Base-by-base conservation (phyloP, 2,888 invertebrate species). In the Muschampia plurimacula region DNA sequence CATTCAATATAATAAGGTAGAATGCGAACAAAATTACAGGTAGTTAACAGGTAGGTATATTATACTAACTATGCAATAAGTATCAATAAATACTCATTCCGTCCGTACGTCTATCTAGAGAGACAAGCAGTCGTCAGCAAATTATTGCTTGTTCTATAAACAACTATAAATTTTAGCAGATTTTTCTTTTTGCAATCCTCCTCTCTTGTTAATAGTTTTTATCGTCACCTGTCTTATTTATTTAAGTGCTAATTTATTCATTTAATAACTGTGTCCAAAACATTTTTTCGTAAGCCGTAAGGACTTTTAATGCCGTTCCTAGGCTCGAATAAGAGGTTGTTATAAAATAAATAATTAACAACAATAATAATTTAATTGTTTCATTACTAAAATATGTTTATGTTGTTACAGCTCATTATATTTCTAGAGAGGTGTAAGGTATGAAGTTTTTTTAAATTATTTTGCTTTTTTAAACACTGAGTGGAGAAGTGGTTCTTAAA, bases 181-280 rank as follows among this genome's bases (percentile, higher is more conserved):
- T 70, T 64, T 41, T 60, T 68, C 46, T 60, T 59, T 68, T 68
- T 57, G 59, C 44, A 6, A 55, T 59, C 59, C 32, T 32, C 60
- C 32, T 12, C 41, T 46, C 68, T 60, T 60, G 68, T 60, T 68
- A 68, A 36, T 15, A 60, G 36, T 36, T 60, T 68, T 68, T 68
- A 49, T 60, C 22, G 60, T 15, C 60, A 60, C 68, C 59, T 68
- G 60, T 46, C 46, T 60, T 46, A 41, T 59, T 70, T 64, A 55
- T 64, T 69, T 63, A n/a, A 64, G 55, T 32, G 49, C 60, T 69
- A 36, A 62, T 69, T 69, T 69, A 63, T 41, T 52, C 63, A 63
- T 69, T 69, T 22, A 15, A 63, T 69, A 63, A 69, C 52, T 68
- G 9, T 55, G 22, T 8, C 22, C 28, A 12, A 57, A 69, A 69